Evolutionary conservation across 2,888 invertebrate species (phyloP), one percentile per base, ranked within the genome.

Genomic region (Dryocosmus kuriphilus): DNA sequence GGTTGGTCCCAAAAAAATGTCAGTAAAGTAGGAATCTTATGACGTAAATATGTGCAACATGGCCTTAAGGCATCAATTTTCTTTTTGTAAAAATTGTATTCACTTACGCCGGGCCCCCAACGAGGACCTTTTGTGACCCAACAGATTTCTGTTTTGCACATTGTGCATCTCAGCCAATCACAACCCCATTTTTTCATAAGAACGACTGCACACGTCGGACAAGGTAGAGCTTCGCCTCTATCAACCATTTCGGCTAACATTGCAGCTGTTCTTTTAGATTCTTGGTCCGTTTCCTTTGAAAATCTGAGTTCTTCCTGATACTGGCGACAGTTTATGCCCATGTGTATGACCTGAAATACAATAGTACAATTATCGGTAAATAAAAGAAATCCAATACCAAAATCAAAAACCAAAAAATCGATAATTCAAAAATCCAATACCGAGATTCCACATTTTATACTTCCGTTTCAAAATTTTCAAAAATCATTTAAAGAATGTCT

Each of bases 151-250:
- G 97, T 97, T 92, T 97, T 97, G 92, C 98, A 98, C 92, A 97
- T 97, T 1, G 96, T 96, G 92, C 98, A 98, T 84, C 96, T 94
- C 76, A 98, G 93, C 97, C 97, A 97, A 92, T 98, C 98, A 92
- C 98, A 98, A 81, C 98, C 98, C 96, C 96, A 97, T 92, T 97
- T 97, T 92, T 98, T 98, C 92, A 96, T 96, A 38, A 98, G 93
- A 67, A 98, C 94, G 73, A 96, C 95, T 80, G 94, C 94, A 89
- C 98, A 98, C 76, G 96, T 96, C 6, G 98, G 98, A 92, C 98
- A 98, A 75, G 94, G 94, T 89, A 98, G 94, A 0, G 98, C 98
- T 92, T 98, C 97, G 0, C 97, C 97, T 78, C 95, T 94, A 41
- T 94, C 93, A 74, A 98, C 95, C 94, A 98, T 95, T 80, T 96